Base-by-base conservation (phyloP, 2,797 vertebrate species). In the Pitangus sulphuratus region DNA sequence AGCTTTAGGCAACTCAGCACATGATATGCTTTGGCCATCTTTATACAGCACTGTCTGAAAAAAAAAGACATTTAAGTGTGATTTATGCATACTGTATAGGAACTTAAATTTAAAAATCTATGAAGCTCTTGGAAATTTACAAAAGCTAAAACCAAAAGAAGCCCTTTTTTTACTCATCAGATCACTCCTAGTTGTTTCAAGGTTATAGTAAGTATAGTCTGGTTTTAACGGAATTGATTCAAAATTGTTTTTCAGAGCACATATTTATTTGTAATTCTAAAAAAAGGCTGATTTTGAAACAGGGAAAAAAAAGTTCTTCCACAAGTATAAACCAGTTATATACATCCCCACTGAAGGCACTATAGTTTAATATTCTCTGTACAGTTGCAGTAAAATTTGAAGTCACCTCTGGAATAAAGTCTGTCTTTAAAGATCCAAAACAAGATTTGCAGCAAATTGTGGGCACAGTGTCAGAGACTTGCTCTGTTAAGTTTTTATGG, bases 21-120 rank as follows among this genome's bases (percentile, higher is more conserved):
- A 25, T 56, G 64, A 72, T 70, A 89, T 66, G 58, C 78, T 97
- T 96, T 95, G 96, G 94, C 74, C 89, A 78, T 47, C 50, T 68
- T 56, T 65, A 60, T 68, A 80, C 51, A 97, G 95, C 95, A 96
- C 93, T 96, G 86, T 28, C 65, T 75, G 69, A n/a, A 53, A 87
- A 89, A 89, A 81, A 88, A 79, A 86, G 40, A 84, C 57, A 65
- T 22, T 31, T 37, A 15, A 53, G 9, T 56, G n/a, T 65, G 86
- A 81, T 90, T 89, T 44, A 90, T 24, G 22, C 37, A 70, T 37
- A 33, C 45, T 42, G 77, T n/a, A n/a, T 7, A 83, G 89, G 80
- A 97, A 95, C 12, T 22, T 50, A n/a, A 65, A 86, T 30, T 82
- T 78, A 12, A 80, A 65, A 78, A 96, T 66, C 31, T 75, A 88